These are phyloP conservation scores for Coccyzus lansbergi DNA, from an alignment of 2,797 vertebrate species.

Conservation along the genomic window DNA sequence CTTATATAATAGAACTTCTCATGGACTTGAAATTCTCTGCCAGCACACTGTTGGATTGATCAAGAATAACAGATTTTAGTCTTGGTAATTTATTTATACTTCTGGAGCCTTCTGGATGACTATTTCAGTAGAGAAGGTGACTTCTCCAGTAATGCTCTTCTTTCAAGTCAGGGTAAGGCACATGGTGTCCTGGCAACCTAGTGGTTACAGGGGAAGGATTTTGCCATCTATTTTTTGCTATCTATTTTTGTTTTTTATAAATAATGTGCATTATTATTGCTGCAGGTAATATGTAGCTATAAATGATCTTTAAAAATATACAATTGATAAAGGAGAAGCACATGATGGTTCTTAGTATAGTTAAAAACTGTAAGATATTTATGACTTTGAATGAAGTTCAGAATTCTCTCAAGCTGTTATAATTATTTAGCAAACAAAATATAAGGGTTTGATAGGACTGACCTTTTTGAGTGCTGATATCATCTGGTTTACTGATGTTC, in stretches of 20 bases:
- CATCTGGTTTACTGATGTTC: neutral
- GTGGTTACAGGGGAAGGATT: neutral
- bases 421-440: neutral
- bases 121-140: neutral
- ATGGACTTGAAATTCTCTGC: neutral
- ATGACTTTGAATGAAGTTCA: neutral
- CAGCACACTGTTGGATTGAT: neutral
- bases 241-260: neutral
- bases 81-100: neutral
- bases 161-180: neutral
- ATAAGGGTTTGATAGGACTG: neutral
- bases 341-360: neutral
- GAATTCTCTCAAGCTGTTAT: neutral
- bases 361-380: neutral
- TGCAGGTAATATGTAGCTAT: neutral
- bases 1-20: neutral
- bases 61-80: neutral
- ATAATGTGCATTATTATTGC: neutral
- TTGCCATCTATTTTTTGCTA: neutral
- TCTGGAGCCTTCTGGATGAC: neutral
- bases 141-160: neutral
- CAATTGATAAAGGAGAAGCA: neutral
- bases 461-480: neutral
- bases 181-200: neutral
- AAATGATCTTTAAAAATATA: neutral